Evolutionary conservation across 2,888 invertebrate genomes (phyloP).

Genomic region (Mylabris sibirica): DNA sequence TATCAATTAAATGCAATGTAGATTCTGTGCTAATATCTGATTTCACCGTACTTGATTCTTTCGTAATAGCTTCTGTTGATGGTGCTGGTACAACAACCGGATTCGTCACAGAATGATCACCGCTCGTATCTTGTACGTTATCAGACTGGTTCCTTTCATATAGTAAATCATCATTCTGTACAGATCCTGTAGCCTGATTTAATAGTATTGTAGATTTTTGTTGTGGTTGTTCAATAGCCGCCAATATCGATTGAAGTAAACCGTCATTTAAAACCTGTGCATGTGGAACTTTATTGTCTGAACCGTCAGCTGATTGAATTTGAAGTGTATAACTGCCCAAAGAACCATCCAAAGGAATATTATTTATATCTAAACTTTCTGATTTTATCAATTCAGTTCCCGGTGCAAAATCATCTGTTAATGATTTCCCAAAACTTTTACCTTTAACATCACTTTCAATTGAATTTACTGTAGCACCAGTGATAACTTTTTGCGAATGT

Average conservation of each 20-base stretch:
- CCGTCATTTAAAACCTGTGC: constrained; percentile 81
- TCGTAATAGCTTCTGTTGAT: constrained; percentile 34
- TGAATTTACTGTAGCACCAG: constrained; percentile 41
- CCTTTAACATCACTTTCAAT: constrained; percentile 45
- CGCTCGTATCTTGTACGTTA: constrained; percentile 43
- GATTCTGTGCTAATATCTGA: constrained; percentile 48
- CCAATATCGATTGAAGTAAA: constrained; percentile 79
- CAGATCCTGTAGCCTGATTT: constrained; percentile 49
- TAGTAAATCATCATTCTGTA: constrained; percentile 35
- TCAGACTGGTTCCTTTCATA: constrained; percentile 34
- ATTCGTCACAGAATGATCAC: constrained; percentile 62
- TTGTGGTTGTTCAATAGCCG: constrained; percentile 80
- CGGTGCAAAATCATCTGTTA: constrained; percentile 55
- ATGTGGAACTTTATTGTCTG: constrained; percentile 68
- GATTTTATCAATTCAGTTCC: constrained; percentile 57
- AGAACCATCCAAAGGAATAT: constrained; percentile 66
- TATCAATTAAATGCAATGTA: constrained; percentile 61
- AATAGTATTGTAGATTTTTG: constrained; percentile 44
- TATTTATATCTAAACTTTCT: constrained; percentile 58
- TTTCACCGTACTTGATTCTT: constrained; percentile 40
- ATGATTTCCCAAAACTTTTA: constrained; percentile 53
- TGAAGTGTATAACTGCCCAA: constrained; percentile 76
- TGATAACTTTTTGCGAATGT: constrained; percentile 51
- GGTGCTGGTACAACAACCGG: constrained; percentile 61
- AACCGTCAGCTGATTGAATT: constrained; percentile 74